phyloP scores from a whole-genome alignment of 2,113 vertebrate genomes.

The Leptobrachium ailaonicum region DNA sequence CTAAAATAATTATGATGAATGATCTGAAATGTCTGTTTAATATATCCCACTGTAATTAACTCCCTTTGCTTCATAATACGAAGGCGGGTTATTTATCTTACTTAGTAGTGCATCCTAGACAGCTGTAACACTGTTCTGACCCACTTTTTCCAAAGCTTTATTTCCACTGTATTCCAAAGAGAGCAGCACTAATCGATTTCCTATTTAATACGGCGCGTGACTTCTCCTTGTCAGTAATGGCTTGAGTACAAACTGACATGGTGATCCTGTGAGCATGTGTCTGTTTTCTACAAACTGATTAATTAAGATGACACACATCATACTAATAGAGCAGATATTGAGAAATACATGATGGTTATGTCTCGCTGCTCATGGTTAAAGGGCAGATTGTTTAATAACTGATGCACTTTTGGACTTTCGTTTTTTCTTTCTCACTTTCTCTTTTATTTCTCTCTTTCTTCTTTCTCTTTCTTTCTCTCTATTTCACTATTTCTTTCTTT shows the following conservation, averaged over 20 bases:
- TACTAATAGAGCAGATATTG: conserved; percentile 20
- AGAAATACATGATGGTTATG: conserved; percentile 10
- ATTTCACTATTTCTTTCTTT: no score
- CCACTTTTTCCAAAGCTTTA: neutral
- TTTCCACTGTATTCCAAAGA: conserved; percentile 17
- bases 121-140: conserved; percentile 8
- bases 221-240: conserved; percentile 30
- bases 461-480: no score
- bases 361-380: conserved; percentile 17
- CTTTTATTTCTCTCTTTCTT: no score
- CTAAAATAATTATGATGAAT: conserved; percentile 33
- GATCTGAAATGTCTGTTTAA: conserved; percentile 5
- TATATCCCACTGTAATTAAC: conserved; percentile 31
- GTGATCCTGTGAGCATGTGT: conserved; percentile 29
- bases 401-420: no score
- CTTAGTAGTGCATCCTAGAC: conserved; percentile 26
- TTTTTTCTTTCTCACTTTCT: no score
- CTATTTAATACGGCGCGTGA: conserved; percentile 29
- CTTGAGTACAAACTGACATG: conserved; percentile 31
- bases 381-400: no score
- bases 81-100: conserved; percentile 26
- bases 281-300: conserved; percentile 34
- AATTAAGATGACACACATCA: conserved; percentile 20
- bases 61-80: neutral
- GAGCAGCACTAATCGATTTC: conserved; percentile 39